Evolutionary conservation across 2,888 invertebrate species (phyloP).

Genomic region (Tanypteryx hageni): DNA sequence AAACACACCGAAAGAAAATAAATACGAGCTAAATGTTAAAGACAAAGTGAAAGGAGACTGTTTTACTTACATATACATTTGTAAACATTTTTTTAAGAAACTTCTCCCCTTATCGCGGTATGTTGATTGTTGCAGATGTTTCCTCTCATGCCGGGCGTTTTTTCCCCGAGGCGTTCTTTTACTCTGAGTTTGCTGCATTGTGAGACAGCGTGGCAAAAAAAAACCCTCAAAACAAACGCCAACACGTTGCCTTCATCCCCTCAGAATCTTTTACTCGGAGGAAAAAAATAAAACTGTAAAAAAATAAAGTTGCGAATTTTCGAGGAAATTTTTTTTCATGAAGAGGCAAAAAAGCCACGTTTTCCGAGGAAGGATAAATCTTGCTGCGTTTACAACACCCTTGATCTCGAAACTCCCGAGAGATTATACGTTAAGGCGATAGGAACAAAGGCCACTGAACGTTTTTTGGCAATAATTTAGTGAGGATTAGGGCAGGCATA

Average conservation of each 20-base stretch:
- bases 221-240: not conserved
- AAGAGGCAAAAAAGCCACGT: not conserved
- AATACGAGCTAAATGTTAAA: too few relatives aligned
- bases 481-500: constrained; percentile 11
- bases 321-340: not conserved
- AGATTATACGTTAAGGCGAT: constrained; percentile 6
- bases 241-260: not conserved
- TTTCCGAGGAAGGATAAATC: constrained; percentile 3
- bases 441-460: not conserved
- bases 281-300: not conserved
- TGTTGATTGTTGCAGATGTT: constrained; percentile 4
- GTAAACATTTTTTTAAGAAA: not conserved
- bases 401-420: constrained; percentile 18
- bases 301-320: too few relatives aligned
- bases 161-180: not conserved
- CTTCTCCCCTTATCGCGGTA: not conserved
- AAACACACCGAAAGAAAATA: too few relatives aligned
- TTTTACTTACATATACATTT: not conserved
- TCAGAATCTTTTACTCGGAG: not conserved
- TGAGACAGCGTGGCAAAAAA: constrained; percentile 10
- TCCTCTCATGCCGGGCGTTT: not conserved
- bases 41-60: too few relatives aligned
- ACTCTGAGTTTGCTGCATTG: constrained; percentile 6
- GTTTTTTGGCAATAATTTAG: constrained; percentile 32
- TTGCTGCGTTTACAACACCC: constrained; percentile 7